Percentiles rank a stretch among this genome's conserved stretches.
phyloP scores from a whole-genome alignment of 2,113 vertebrate species.

The Callipepla californica region DNA sequence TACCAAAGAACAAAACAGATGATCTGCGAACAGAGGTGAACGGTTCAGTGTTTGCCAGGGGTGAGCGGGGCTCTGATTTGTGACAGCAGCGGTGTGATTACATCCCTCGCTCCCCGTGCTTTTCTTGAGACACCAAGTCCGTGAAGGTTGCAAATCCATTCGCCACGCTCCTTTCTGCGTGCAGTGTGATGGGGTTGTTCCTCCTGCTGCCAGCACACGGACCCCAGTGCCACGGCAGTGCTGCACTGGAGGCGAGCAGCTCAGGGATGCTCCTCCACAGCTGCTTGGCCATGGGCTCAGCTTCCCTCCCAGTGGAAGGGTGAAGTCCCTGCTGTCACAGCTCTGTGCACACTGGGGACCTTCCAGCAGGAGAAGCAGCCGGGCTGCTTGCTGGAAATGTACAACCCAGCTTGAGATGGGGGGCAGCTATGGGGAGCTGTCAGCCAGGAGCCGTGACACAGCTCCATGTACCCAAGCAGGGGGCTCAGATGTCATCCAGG shows the following conservation, averaged over 20 bases:
- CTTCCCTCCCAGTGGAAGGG: too few species aligned
- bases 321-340: too few species aligned
- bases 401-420: too few species aligned
- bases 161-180: not conserved
- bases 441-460: accelerated
- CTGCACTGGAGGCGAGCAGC: not conserved
- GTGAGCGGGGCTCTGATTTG: not conserved
- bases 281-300: too few species aligned
- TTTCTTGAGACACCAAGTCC: not conserved
- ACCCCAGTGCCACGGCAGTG: not conserved
- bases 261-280: too few species aligned
- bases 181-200: accelerated
- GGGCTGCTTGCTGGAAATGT: too few species aligned
- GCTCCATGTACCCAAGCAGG: not conserved
- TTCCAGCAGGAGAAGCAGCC: too few species aligned
- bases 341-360: too few species aligned
- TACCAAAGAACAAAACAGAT: not conserved
- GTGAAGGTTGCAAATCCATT: not conserved
- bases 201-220: not conserved
- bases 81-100: not conserved
- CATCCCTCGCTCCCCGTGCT: not conserved
- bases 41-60: not conserved
- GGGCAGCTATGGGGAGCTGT: not conserved
- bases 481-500: not conserved
- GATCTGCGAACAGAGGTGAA: not conserved